A percentile compares a stretch with the other conserved stretches of the same genome.
Conservation (phyloP, 2,797 vertebrate species). For the Chelon labrosus region DNA sequence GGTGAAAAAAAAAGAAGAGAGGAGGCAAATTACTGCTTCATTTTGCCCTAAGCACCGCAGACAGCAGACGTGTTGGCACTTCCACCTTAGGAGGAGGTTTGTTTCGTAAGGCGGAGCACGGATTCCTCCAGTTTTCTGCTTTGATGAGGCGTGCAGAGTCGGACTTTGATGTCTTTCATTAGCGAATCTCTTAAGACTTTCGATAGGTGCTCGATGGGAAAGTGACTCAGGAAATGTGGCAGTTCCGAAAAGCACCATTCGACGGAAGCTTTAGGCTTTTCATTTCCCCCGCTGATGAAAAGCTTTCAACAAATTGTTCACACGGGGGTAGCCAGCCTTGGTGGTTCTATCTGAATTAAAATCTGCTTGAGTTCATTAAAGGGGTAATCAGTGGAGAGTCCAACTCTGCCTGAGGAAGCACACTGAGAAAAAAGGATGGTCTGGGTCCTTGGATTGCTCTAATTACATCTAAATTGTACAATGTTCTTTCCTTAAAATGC, state of each 20-base stretch:
- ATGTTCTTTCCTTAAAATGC: no score
- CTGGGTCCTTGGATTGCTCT: no score
- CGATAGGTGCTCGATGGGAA: slow-evolving; percentile 7
- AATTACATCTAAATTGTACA: no score
- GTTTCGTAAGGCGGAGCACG: slow-evolving; percentile 29
- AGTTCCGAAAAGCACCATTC: neutral
- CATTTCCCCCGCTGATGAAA: neutral
- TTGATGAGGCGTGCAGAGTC: slow-evolving; percentile 28
- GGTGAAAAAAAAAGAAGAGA: neutral
- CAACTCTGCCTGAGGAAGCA: no score
- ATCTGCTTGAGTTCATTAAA: neutral
- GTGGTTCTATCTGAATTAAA: neutral
- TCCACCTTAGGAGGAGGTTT: slow-evolving; percentile 40
- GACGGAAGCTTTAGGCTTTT: slow-evolving; percentile 1
- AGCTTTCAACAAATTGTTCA: neutral
- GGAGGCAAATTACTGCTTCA: slow-evolving; percentile 41
- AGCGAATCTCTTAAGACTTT: slow-evolving; percentile 24
- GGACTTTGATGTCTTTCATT: slow-evolving; percentile 39
- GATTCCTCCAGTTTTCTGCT: slow-evolving; percentile 32
- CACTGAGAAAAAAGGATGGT: neutral
- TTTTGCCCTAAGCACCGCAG: slow-evolving; percentile 32
- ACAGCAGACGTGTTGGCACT: slow-evolving; percentile 36
- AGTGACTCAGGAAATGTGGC: neutral
- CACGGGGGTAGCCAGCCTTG: neutral
- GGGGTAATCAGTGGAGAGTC: neutral